Evolutionary conservation across 53 echinoderm and acorn worm species (phyloP).

Genomic region (Zoroaster sp.): DNA sequence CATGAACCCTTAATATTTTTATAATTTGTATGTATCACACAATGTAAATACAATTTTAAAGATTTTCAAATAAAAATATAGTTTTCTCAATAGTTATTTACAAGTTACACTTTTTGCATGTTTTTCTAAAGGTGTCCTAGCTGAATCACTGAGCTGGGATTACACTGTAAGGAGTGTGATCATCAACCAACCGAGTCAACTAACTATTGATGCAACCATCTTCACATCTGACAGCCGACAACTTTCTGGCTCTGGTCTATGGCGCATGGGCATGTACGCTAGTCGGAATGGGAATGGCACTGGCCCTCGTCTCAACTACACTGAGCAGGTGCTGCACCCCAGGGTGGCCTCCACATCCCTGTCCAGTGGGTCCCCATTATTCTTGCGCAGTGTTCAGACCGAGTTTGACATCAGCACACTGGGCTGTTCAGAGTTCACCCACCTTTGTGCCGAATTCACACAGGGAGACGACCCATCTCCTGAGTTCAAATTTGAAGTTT

Average conservation of each 20-base stretch:
- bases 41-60: too few species aligned
- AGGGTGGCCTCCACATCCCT: constrained; percentile 44
- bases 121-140: constrained; percentile 64
- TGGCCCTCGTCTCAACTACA: constrained; percentile 66
- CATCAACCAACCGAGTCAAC: constrained; percentile 69
- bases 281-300: constrained; percentile 72
- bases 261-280: constrained; percentile 81
- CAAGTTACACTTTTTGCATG: background rate
- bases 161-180: constrained; percentile 63
- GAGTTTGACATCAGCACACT: constrained; percentile 74
- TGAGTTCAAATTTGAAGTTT: constrained; percentile 78
- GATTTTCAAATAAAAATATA: background rate
- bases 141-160: constrained; percentile 74
- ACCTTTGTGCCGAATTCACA: constrained; percentile 75
- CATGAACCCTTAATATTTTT: too few species aligned
- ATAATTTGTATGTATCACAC: too few species aligned
- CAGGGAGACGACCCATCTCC: constrained; percentile 70
- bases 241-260: constrained; percentile 69
- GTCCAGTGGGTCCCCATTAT: constrained; percentile 33
- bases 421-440: constrained; percentile 73
- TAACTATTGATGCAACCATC: constrained; percentile 72
- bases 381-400: constrained; percentile 48
- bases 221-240: constrained; percentile 73
- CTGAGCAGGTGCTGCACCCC: constrained; percentile 66
- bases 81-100: background rate